Percentiles rank a stretch among this genome's conserved stretches.
These are phyloP conservation scores for Pandemis heparana DNA, from an alignment of 2,888 invertebrate species.

Conservation along the genomic window DNA sequence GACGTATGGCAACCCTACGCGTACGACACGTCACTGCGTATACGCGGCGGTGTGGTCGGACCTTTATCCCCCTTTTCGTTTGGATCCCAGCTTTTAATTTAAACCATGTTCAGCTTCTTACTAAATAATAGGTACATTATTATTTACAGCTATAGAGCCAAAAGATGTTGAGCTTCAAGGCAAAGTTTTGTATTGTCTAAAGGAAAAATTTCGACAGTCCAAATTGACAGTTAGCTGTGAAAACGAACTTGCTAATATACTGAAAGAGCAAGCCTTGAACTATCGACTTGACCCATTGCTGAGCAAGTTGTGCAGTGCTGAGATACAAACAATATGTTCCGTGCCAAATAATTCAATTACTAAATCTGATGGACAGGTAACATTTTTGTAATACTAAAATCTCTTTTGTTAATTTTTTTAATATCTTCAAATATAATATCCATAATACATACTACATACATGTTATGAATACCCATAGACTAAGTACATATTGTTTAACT, in stretches of 20 bases:
- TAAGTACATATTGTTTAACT: not conserved
- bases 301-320: conserved; percentile 91
- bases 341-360: conserved; percentile 75
- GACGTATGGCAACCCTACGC: no score
- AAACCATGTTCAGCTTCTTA: no score
- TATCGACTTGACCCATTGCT: conserved; percentile 96
- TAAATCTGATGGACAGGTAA: conserved; percentile 79
- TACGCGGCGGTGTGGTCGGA: no score
- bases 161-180: conserved; percentile 92
- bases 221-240: conserved; percentile 92
- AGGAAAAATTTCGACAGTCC: conserved; percentile 91
- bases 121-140: not conserved
- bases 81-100: no score
- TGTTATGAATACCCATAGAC: not conserved
- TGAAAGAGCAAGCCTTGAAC: conserved; percentile 96
- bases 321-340: conserved; percentile 88
- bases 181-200: conserved; percentile 93
- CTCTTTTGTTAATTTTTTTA: no score
- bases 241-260: conserved; percentile 91
- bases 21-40: no score
- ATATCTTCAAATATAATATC: no score
- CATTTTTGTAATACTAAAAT: not conserved
- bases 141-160: conserved; percentile 74
- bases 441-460: no score
- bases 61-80: no score